Evolutionary conservation across 2,113 vertebrate genomes (phyloP).

Genomic region (Gnathonemus echidnorhynchus): DNA sequence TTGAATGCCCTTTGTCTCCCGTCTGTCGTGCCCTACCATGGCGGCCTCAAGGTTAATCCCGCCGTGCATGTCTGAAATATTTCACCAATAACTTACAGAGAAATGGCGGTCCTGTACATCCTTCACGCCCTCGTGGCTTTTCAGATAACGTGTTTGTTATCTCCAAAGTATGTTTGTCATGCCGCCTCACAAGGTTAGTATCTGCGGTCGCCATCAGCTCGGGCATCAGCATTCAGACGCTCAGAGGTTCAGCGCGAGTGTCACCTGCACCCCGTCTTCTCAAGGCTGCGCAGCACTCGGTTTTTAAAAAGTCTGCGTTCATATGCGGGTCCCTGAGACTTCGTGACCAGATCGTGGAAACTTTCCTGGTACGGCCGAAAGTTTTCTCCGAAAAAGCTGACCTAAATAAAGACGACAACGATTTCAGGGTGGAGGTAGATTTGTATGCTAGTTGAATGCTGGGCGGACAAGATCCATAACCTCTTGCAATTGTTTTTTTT

Average conservation of each 20-base stretch:
- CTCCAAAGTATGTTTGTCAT: not conserved
- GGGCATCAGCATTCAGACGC: not conserved
- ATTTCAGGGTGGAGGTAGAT: not conserved
- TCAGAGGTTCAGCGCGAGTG: not conserved
- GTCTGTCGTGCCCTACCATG: not conserved
- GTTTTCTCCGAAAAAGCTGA: not conserved
- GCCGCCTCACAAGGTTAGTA: not conserved
- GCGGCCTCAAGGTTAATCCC: not conserved
- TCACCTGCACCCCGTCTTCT: not conserved
- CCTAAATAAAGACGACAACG: not conserved
- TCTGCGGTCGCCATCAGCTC: not conserved
- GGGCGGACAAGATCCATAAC: not conserved
- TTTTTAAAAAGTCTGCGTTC: not conserved
- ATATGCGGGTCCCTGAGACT: not conserved
- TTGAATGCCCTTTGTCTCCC: not conserved
- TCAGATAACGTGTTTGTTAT: not conserved
- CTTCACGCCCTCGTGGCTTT: not conserved
- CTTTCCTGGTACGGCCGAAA: not conserved
- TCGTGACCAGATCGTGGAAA: not conserved
- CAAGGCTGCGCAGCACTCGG: not conserved
- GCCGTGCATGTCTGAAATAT: not conserved
- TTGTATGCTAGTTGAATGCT: not conserved
- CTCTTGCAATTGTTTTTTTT: not conserved
- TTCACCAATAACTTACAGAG: not conserved
- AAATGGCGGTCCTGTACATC: not conserved